Percentiles rank a stretch among this genome's conserved stretches.
Conservation (phyloP, 2,888 invertebrate genomes). For the Craniophora ligustri region DNA sequence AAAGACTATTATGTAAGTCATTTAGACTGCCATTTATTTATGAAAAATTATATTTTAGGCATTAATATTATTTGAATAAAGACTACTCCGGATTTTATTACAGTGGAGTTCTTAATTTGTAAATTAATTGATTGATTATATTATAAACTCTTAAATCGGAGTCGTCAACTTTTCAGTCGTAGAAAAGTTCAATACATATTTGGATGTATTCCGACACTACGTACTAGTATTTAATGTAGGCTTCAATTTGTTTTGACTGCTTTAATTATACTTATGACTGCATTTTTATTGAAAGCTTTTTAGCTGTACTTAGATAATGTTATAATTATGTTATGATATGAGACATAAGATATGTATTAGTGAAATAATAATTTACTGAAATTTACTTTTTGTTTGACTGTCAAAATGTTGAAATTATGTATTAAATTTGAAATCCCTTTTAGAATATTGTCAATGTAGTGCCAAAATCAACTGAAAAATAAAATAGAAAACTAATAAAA, state of each 20-base stretch:
- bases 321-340: conserved; percentile 12
- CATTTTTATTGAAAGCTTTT: conserved; percentile 54
- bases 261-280: conserved; percentile 60
- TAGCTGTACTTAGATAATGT: conserved; percentile 45
- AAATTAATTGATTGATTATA: conserved; percentile 38
- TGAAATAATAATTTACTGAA: conserved; percentile 13
- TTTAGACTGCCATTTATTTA: conserved; percentile 61
- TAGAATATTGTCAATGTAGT: conserved; percentile 35
- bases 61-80: conserved; percentile 44
- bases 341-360: conserved; percentile 1
- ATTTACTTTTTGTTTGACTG: conserved; percentile 25
- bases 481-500: conserved; percentile 17
- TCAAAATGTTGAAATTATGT: conserved; percentile 18
- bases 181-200: conserved; percentile 30
- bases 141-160: conserved; percentile 25
- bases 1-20: conserved; percentile 40
- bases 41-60: conserved; percentile 48
- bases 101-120: conserved; percentile 25
- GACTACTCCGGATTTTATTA: conserved; percentile 46
- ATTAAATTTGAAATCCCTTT: conserved; percentile 31
- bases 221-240: conserved; percentile 36
- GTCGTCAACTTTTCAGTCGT: conserved; percentile 52
- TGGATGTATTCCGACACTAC: conserved; percentile 26
- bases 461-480: conserved; percentile 31
- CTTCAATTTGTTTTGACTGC: conserved; percentile 58